Conservation (phyloP, 2,113 vertebrate species). For the Formicarius rufipectus region DNA sequence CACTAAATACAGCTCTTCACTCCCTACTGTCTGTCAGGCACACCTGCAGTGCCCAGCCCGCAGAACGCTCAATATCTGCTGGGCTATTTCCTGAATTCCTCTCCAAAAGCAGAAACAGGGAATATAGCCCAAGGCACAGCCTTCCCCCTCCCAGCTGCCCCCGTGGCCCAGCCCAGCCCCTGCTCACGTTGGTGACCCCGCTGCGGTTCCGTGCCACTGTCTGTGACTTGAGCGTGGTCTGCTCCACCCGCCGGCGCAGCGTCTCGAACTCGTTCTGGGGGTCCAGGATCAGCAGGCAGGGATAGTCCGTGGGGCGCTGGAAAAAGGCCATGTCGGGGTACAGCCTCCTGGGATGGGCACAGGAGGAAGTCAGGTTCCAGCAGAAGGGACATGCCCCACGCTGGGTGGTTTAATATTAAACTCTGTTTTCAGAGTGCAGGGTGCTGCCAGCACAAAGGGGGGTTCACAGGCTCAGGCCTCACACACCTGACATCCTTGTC, state of each 20-base stretch:
- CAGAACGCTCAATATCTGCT: not conserved
- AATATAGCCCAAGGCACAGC: not conserved
- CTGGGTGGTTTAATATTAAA: slow-evolving; percentile 11
- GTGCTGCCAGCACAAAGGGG: not conserved
- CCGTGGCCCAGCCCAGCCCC: not conserved
- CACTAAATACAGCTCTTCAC: not conserved
- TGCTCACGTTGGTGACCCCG: slow-evolving; percentile 92
- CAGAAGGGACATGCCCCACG: not conserved
- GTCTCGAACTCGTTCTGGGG: slow-evolving; percentile 97
- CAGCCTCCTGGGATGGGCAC: slow-evolving; percentile 78
- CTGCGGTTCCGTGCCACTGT: slow-evolving; percentile 94
- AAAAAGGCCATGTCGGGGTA: slow-evolving; percentile 98
- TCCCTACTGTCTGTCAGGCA: not conserved
- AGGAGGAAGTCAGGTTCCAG: not conserved
- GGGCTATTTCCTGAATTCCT: not conserved
- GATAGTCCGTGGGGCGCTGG: slow-evolving; percentile 92
- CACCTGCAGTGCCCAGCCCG: not conserved
- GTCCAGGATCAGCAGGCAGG: slow-evolving; percentile 92
- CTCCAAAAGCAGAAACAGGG: not conserved
- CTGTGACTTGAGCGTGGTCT: slow-evolving; percentile 93
- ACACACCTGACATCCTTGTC: slow-evolving; percentile 96
- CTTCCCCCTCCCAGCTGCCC: not conserved
- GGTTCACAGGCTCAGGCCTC: not conserved
- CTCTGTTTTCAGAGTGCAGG: not conserved
- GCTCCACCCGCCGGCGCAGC: slow-evolving; percentile 88